A percentile compares a stretch with the other conserved stretches of the same genome.
These are phyloP conservation scores for Lathronympha strigana DNA, from an alignment of 2,888 invertebrate genomes.

Conservation along the genomic window DNA sequence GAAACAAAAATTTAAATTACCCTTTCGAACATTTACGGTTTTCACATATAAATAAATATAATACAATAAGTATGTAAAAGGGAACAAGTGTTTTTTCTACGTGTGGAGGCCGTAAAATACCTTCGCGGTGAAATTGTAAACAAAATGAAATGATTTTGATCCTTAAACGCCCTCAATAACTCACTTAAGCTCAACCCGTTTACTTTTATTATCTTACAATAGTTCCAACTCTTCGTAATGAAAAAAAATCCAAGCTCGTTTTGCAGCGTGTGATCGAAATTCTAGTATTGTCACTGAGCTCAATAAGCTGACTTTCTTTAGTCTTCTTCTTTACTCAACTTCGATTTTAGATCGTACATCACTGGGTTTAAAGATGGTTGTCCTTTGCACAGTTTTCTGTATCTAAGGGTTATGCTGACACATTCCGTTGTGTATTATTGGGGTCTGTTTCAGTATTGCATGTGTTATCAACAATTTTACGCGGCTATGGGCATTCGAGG, in stretches of 20 bases:
- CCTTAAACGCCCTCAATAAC: slow-evolving; percentile 14
- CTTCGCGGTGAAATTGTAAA: no score
- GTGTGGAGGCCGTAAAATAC: no score
- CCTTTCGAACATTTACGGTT: no score
- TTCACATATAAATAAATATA: no score
- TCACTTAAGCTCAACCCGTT: slow-evolving; percentile 13
- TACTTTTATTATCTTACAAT: slow-evolving; percentile 27
- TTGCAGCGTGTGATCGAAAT: slow-evolving; percentile 51
- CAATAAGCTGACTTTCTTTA: slow-evolving; percentile 39
- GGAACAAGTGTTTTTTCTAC: no score
- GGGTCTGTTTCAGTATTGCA: slow-evolving; percentile 58
- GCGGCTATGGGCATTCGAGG: slow-evolving; percentile 49
- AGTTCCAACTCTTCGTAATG: slow-evolving; percentile 38
- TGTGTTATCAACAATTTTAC: slow-evolving; percentile 53
- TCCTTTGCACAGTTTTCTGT: slow-evolving; percentile 35
- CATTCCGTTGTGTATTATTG: slow-evolving; percentile 55
- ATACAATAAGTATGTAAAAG: no score
- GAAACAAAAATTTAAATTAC: no score
- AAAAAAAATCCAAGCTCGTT: slow-evolving; percentile 51
- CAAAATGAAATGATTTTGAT: not conserved
- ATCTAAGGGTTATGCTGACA: slow-evolving; percentile 60
- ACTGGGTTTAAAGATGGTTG: slow-evolving; percentile 42
- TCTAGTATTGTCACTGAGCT: slow-evolving; percentile 54
- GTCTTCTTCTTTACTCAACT: slow-evolving; percentile 29
- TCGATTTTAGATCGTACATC: not conserved